phyloP scores from a whole-genome alignment of 2,113 vertebrate species.

The Cephalopholis sonnerati region DNA sequence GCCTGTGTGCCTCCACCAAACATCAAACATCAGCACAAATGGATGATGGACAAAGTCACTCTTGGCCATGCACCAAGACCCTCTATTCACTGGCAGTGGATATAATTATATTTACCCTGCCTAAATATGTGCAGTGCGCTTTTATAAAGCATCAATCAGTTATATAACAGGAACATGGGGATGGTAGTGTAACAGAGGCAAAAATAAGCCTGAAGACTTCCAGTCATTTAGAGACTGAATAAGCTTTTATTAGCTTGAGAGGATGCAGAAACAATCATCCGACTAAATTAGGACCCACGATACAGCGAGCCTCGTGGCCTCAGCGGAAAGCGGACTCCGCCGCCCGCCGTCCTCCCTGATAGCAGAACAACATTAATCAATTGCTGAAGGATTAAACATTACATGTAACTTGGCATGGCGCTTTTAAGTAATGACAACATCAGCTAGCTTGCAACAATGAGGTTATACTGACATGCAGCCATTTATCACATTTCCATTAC shows the following conservation, averaged over 20 bases:
- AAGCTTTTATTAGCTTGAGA: slow-evolving; percentile 37
- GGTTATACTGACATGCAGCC: slow-evolving; percentile 43
- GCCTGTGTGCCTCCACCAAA: slow-evolving; percentile 15
- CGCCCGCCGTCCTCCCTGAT: slow-evolving; percentile 21
- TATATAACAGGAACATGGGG: slow-evolving; percentile 17
- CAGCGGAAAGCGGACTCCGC: slow-evolving; percentile 28
- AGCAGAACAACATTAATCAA: slow-evolving; percentile 60
- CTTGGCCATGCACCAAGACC: slow-evolving; percentile 31
- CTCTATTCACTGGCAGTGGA: slow-evolving; percentile 42
- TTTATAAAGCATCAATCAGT: slow-evolving; percentile 36
- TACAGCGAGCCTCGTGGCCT: background rate
- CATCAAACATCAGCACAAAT: slow-evolving; percentile 53
- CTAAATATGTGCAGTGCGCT: slow-evolving; percentile 39
- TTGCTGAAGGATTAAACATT: slow-evolving; percentile 51
- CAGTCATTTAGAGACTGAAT: slow-evolving; percentile 31
- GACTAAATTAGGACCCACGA: slow-evolving; percentile 45
- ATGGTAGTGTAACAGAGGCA: background rate
- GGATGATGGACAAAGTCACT: slow-evolving; percentile 45
- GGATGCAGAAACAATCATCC: slow-evolving; percentile 48
- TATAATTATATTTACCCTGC: slow-evolving; percentile 41
- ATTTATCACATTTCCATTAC: slow-evolving; percentile 67
- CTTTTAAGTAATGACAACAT: slow-evolving; percentile 64
- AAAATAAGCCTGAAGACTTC: slow-evolving; percentile 24
- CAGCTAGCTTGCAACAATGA: slow-evolving; percentile 51
- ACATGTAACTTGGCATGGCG: slow-evolving; percentile 33